Conservation (phyloP, 2,113 vertebrate genomes). For the Sorex araneus region DNA sequence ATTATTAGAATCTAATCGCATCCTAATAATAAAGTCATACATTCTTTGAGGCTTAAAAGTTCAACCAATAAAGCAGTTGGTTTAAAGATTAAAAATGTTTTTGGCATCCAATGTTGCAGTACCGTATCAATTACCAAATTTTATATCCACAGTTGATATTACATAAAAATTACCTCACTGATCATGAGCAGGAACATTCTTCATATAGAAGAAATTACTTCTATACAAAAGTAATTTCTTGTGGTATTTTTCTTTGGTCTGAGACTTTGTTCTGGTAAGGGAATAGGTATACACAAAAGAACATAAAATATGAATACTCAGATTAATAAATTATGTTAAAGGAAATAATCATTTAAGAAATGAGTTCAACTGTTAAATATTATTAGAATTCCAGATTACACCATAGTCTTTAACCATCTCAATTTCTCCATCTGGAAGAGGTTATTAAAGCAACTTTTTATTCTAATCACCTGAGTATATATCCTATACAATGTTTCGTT, state of each 20-base stretch:
- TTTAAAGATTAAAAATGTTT: neutral
- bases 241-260: neutral
- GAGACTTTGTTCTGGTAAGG: neutral
- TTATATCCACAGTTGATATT: neutral
- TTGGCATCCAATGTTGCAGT: too few species aligned
- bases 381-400: neutral
- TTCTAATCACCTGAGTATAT: neutral
- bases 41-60: neutral
- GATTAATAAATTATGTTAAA: neutral
- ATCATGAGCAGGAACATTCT: neutral
- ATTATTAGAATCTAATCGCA: conserved; percentile 47
- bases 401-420: neutral
- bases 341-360: neutral
- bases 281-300: neutral
- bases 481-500: neutral
- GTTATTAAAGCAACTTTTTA: rapidly evolving
- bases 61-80: neutral
- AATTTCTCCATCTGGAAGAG: neutral
- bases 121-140: neutral
- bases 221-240: neutral
- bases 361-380: neutral
- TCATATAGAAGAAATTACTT: too few species aligned
- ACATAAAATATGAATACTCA: neutral
- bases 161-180: neutral
- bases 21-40: too few species aligned